Conservation (phyloP, 1,140 invertebrate genomes). For the Drosophila melanogaster region Release_6_plus_ISO1_MT NT_037436.4:21468501-21469000, state of each 20-base stretch:
- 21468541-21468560: too few relatives aligned
- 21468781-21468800: slow-evolving; percentile 3
- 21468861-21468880: slow-evolving; percentile 73
- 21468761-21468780: slow-evolving; percentile 10
- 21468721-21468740: neutral
- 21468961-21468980: neutral
- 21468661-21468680: too few relatives aligned
- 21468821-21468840: slow-evolving; percentile 70
- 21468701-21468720: neutral
- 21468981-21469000: slow-evolving; percentile 55
- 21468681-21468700: too few relatives aligned
- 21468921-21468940: slow-evolving; percentile 63
- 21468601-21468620: too few relatives aligned
- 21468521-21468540: too few relatives aligned
- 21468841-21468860: slow-evolving; percentile 70
- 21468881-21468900: slow-evolving; percentile 74
- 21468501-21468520: too few relatives aligned
- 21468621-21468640: too few relatives aligned
- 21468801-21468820: slow-evolving; percentile 52
- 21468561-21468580: too few relatives aligned
- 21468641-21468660: too few relatives aligned
- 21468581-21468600: too few relatives aligned
- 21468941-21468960: slow-evolving; percentile 40
- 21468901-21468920: slow-evolving; percentile 83
- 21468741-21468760: neutral